phyloP scores from a whole-genome alignment of 1,140 invertebrate genomes.

The Gryllus bimaculatus region DNA sequence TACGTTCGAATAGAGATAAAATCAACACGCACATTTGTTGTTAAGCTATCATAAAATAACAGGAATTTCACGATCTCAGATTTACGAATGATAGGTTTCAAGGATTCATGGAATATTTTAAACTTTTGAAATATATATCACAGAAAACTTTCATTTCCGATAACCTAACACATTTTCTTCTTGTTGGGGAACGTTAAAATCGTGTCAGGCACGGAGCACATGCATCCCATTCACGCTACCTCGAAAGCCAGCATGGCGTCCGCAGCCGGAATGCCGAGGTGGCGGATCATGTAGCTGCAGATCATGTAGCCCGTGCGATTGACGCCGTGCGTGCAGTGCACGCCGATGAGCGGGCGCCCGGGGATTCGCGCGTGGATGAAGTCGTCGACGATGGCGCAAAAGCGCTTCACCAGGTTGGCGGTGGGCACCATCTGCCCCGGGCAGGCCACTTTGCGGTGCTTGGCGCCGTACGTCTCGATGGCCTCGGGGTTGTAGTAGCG shows the following conservation, averaged over 20 bases:
- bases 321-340: slow-evolving; percentile 87
- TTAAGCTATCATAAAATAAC: no score
- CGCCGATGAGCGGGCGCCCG: slow-evolving; percentile 52
- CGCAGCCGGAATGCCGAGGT: neutral
- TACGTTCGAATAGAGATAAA: no score
- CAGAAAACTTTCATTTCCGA: no score
- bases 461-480: slow-evolving; percentile 28
- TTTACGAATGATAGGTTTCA: no score
- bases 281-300: slow-evolving; percentile 46
- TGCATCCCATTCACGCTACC: no score
- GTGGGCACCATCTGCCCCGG: slow-evolving; percentile 40
- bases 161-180: no score
- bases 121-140: no score
- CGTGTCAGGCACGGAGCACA: no score
- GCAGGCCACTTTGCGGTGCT: slow-evolving; percentile 41
- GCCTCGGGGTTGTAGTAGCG: slow-evolving; percentile 50
- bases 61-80: no score
- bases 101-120: no score
- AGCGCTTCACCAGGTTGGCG: slow-evolving; percentile 27
- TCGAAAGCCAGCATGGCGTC: neutral
- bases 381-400: neutral
- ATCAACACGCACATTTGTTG: no score
- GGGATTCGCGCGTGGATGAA: neutral
- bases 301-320: slow-evolving; percentile 85
- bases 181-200: no score